Base-by-base conservation (phyloP, 2,888 invertebrate species). In the Orchestes rusci region DNA sequence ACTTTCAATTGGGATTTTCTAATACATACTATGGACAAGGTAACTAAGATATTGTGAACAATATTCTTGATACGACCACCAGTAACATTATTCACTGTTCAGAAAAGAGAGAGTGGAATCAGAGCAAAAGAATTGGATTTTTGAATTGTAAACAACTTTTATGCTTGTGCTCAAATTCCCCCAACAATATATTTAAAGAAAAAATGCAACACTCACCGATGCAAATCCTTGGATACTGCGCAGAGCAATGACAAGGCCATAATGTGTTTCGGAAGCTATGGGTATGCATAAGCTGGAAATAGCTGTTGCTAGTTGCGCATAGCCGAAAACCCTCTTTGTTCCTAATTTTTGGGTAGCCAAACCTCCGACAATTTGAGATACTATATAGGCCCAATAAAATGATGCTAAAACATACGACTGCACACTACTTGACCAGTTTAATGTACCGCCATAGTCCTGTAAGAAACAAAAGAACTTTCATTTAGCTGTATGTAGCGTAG, bases 351-450 rank as follows among this genome's bases (percentile, higher is more conserved):
- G 82, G 2, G 82, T 82, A 17, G 82, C 75, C 51, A 80, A 69
- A 17, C 82, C 82, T 10, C 82, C 82, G 16, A 79, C 77, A 10
- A 79, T 70, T 68, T 82, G 82, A 1, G 81, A 80, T 10, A 82
- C 65, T 45, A 82, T 80, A 63, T 83, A 82, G 52, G 80, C 80
- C 82, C 82, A 82, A 64, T 81, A 83, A 63, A 82, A 83, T 2
- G 81, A 80, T 35, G 81, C 73, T 29, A 80, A 62, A 42, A 83
- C 79, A 43, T 76, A 71, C 8, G 79, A 77, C 61, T 81, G 81
- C n/a, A 76, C 72, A 18, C 72, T 64, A 18, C 75, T 70, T 48
- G 75, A 76, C 82, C 82, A 83, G 45, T 78, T 71, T 55, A 80
- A 75, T 53, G 80, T 77, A 10, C 77, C 78, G 29, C 73, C 70